These are phyloP conservation scores for Rhabdophis nuchalis DNA, from an alignment of 2,797 vertebrate genomes.

Conservation along the genomic window DNA sequence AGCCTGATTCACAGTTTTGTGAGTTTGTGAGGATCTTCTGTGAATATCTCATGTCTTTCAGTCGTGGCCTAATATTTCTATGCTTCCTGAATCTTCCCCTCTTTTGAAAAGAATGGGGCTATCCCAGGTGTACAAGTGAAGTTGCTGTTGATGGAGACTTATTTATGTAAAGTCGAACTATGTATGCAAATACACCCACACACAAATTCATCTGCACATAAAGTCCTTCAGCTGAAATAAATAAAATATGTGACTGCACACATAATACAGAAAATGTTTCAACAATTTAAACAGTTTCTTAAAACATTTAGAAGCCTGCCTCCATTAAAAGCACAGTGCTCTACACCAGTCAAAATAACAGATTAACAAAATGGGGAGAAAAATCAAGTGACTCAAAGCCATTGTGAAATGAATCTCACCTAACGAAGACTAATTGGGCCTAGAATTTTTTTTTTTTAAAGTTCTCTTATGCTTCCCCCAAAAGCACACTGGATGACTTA, in stretches of 20 bases:
- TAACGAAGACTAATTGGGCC: too few species aligned
- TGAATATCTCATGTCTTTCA: background rate
- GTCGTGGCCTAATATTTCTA: background rate
- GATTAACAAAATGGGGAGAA: background rate
- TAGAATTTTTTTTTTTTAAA: background rate
- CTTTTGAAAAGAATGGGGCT: background rate
- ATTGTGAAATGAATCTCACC: background rate
- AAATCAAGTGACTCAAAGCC: background rate
- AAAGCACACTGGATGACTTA: background rate
- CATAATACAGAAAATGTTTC: too few species aligned
- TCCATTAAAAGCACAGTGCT: background rate
- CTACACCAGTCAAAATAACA: background rate
- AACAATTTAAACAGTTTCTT: background rate
- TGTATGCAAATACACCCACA: background rate
- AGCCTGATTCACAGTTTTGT: background rate
- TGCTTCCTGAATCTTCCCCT: background rate
- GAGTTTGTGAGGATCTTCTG: background rate
- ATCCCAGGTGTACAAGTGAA: background rate
- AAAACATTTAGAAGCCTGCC: background rate
- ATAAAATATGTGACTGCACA: background rate
- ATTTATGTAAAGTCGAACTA: background rate
- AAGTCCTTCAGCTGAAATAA: background rate
- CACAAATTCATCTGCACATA: background rate
- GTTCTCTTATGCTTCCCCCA: too few species aligned
- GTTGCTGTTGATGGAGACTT: background rate